These are phyloP conservation scores for Hypanus sabinus DNA, from an alignment of 2,113 vertebrate species.

Conservation along the genomic window DNA sequence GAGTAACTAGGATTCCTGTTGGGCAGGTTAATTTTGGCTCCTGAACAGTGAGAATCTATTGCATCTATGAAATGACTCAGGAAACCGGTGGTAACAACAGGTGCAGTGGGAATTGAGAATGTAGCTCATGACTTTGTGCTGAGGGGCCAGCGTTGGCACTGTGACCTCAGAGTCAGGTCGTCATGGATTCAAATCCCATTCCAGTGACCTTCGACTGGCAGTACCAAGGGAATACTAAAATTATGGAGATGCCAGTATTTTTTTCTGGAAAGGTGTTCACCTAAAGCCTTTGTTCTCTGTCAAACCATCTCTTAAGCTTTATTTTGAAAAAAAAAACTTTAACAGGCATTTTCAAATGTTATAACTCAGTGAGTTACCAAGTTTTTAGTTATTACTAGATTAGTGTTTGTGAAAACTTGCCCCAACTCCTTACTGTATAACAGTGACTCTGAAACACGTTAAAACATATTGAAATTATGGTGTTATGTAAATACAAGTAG, in stretches of 20 bases:
- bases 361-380: not conserved
- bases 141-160: too few relatives aligned
- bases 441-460: not conserved
- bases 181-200: not conserved
- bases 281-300: not conserved
- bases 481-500: not conserved
- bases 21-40: too few relatives aligned
- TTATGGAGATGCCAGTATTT: not conserved
- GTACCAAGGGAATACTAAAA: not conserved
- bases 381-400: not conserved
- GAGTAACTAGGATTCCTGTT: too few relatives aligned
- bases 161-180: too few relatives aligned
- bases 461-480: not conserved
- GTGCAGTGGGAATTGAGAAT: too few relatives aligned
- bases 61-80: too few relatives aligned
- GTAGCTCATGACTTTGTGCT: too few relatives aligned
- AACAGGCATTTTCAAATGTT: too few relatives aligned
- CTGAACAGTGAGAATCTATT: too few relatives aligned
- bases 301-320: not conserved
- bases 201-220: not conserved
- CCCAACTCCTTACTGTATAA: not conserved
- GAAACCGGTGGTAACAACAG: too few relatives aligned
- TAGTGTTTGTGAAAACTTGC: not conserved
- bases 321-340: too few relatives aligned
- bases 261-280: not conserved